These are phyloP conservation scores for Apamea crenata DNA, from an alignment of 2,888 invertebrate species.

Conservation along the genomic window DNA sequence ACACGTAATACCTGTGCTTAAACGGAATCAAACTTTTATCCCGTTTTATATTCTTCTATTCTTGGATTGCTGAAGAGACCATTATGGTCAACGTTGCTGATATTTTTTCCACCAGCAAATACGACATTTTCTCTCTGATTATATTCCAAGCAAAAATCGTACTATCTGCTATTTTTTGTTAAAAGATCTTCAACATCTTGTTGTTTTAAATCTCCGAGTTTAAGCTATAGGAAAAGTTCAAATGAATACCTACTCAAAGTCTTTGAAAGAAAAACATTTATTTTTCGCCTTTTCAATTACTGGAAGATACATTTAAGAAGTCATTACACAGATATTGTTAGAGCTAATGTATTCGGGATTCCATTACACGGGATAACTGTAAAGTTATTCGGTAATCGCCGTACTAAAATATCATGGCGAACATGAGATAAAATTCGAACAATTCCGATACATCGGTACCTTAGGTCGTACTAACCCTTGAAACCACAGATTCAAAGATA, in stretches of 20 bases:
- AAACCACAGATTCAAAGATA: not conserved
- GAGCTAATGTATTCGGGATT: constrained; percentile 26
- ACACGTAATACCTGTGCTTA: not conserved
- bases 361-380: constrained; percentile 23
- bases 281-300: constrained; percentile 1
- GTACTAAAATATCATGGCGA: constrained; percentile 39
- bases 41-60: not conserved
- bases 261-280: not conserved
- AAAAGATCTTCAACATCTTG: not conserved
- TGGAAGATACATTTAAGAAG: not conserved
- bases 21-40: no score
- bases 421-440: constrained; percentile 14
- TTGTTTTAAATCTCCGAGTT: constrained; percentile 13
- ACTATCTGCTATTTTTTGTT: not conserved
- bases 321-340: constrained; percentile 16
- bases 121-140: not conserved
- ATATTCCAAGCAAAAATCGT: not conserved
- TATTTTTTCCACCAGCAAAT: not conserved
- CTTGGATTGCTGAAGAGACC: not conserved
- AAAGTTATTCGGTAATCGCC: constrained; percentile 18
- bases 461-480: not conserved
- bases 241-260: not conserved
- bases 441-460: constrained; percentile 14
- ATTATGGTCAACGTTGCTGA: not conserved
- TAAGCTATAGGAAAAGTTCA: constrained; percentile 4